phyloP scores from a whole-genome alignment of 2,797 vertebrate genomes.

The Tadarida brasiliensis region DNA sequence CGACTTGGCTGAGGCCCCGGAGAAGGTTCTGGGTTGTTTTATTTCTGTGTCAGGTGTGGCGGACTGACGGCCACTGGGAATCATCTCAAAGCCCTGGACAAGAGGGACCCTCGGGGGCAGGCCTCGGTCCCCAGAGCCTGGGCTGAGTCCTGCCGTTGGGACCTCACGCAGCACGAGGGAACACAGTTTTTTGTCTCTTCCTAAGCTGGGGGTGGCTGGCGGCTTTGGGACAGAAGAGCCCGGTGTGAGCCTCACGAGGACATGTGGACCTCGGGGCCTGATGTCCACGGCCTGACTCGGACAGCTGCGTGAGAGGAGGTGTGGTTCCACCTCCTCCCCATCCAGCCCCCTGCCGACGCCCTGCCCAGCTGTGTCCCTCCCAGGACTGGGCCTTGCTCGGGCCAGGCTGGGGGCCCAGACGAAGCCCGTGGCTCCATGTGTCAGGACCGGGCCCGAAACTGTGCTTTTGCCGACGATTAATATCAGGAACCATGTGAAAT shows the following conservation, averaged over 20 bases:
- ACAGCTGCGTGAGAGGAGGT: not conserved
- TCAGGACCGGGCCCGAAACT: not conserved
- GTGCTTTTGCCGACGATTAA: not conserved
- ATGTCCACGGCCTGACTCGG: not conserved
- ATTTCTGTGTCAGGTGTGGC: not conserved
- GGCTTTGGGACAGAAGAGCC: not conserved
- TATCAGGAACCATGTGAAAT: rapidly evolving
- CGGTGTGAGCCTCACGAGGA: rapidly evolving
- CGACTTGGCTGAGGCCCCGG: rapidly evolving
- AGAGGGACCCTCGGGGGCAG: not conserved
- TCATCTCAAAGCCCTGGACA: not conserved
- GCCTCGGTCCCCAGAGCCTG: not conserved
- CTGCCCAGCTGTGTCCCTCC: too few relatives aligned
- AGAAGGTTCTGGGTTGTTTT: rapidly evolving
- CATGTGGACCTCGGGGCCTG: not conserved
- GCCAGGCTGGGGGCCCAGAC: not conserved
- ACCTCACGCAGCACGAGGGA: rapidly evolving
- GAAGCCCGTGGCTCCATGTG: not conserved
- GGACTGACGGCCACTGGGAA: rapidly evolving
- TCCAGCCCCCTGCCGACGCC: too few relatives aligned
- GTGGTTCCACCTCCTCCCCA: rapidly evolving
- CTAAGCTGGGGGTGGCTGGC: not conserved
- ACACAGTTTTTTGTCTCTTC: not conserved
- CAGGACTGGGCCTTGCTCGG: not conserved
- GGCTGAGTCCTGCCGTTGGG: not conserved